These are phyloP conservation scores for Zhengitettix transpicula DNA, from an alignment of 2,888 invertebrate genomes.

Conservation along the genomic window DNA sequence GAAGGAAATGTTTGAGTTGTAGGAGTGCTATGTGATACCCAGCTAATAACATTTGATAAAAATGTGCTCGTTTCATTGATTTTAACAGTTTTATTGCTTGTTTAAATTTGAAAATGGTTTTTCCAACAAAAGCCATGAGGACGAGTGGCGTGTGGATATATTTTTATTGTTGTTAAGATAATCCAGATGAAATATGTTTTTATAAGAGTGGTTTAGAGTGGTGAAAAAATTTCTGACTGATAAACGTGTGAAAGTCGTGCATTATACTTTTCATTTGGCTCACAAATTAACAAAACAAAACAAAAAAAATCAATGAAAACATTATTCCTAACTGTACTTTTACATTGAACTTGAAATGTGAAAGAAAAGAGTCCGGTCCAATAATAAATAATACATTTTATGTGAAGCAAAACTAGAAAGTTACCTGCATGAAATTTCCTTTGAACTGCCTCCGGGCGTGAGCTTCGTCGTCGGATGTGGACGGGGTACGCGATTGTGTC, in stretches of 20 bases:
- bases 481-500: constrained; percentile 2
- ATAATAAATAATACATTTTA: not conserved
- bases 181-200: not conserved
- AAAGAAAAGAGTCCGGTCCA: not conserved
- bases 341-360: no score
- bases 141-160: not conserved
- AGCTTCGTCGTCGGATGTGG: not conserved
- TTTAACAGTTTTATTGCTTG: not conserved
- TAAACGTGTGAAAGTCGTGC: not conserved
- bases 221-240: not conserved
- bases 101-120: not conserved
- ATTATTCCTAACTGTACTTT: no score
- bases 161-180: not conserved
- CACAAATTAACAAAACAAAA: no score
- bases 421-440: no score
- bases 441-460: not conserved
- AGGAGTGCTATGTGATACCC: not conserved
- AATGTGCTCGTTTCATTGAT: not conserved
- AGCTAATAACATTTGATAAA: not conserved
- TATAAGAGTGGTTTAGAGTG: not conserved
- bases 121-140: not conserved
- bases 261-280: not conserved
- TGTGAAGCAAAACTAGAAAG: no score
- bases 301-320: no score
- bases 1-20: not conserved